Evolutionary conservation across 2,888 invertebrate genomes (phyloP), one percentile per base, ranked within the genome.

Genomic region (Scaeva pyrastri): DNA sequence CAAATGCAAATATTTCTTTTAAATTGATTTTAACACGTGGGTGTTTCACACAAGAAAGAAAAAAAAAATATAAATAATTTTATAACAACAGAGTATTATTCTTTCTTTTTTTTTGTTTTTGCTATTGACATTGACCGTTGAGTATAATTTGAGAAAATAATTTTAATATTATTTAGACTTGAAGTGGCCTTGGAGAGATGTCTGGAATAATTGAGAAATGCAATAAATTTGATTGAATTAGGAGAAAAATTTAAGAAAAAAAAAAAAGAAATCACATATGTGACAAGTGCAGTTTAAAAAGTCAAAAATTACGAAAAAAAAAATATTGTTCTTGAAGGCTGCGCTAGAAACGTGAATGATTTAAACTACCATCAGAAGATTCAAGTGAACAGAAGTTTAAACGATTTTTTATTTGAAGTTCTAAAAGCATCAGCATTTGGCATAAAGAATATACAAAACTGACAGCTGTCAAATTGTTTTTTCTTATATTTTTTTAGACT

Each of bases 1-100:
- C 68, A 68, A 16, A 68, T 52, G 68, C 68, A 39, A 52, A 21
- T 36, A 36, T 68, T 68, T 50, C 23, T 12, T 66, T 66, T 31
- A 16, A 68, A 68, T 21, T 39, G 39, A 52, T 48, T 68, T 14
- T 10, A 68, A 39, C 36, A 11, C 21, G 68, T 68, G 39, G 68
- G 68, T 68, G 50, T 45, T 66, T 31, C 5, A 31, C 31, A 31
- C 31, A 31, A 31, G 2, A 31, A 31, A 2, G 1, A 16, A n/a
- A 16, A 8, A 36, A 36, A 56, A 56, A 36, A 16, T 16, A 12
- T 14, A 23, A 21, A 50, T 14, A 31, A 31, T 26, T n/a, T 31
- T 56, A 19, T 19, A 39, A 12, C 50, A 39, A 19, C 5, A 12
- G 26, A 19, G 16, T 31, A 31, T 5, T 31, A 31, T 31, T 31